A percentile compares a stretch with the other conserved stretches of the same genome.
Conservation (phyloP, 2,888 invertebrate genomes). For the Chrysodeixis includens region DNA sequence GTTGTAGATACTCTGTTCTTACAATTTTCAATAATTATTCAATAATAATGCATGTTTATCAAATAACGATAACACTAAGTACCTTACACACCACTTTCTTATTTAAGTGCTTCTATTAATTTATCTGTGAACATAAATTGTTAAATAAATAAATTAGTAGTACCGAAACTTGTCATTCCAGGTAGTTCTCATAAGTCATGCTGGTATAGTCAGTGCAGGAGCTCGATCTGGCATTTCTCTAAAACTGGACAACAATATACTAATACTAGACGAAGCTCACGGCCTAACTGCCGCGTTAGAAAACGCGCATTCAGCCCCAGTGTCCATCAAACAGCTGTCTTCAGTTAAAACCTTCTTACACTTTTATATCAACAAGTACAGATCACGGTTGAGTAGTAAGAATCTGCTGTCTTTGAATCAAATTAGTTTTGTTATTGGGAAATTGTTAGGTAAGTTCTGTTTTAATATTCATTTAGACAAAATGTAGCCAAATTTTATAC, state of each 20-base stretch:
- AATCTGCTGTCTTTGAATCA: constrained; percentile 95
- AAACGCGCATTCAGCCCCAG: constrained; percentile 94
- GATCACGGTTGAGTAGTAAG: constrained; percentile 92
- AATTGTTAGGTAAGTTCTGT: constrained; percentile 86
- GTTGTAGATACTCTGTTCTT: too few relatives aligned
- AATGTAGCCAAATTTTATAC: too few relatives aligned
- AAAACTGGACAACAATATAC: constrained; percentile 91
- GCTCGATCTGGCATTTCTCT: constrained; percentile 81
- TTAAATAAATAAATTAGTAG: too few relatives aligned
- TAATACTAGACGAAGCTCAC: constrained; percentile 99
- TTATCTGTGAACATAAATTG: too few relatives aligned
- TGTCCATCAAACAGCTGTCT: constrained; percentile 91
- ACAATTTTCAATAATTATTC: too few relatives aligned
- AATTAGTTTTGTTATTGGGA: constrained; percentile 93
- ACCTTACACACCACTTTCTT: too few relatives aligned
- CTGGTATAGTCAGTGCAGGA: constrained; percentile 82
- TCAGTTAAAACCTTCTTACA: constrained; percentile 91
- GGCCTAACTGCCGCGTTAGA: constrained; percentile 97
- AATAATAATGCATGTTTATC: too few relatives aligned
- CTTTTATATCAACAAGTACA: constrained; percentile 93
- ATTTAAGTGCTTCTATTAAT: too few relatives aligned
- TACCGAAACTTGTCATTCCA: too few relatives aligned
- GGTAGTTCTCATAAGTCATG: constrained; percentile 84
- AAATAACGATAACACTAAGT: too few relatives aligned
- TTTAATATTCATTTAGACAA: neutral